These are phyloP conservation scores for Rafetus swinhoei DNA, from an alignment of 2,113 vertebrate genomes.

Conservation along the genomic window DNA sequence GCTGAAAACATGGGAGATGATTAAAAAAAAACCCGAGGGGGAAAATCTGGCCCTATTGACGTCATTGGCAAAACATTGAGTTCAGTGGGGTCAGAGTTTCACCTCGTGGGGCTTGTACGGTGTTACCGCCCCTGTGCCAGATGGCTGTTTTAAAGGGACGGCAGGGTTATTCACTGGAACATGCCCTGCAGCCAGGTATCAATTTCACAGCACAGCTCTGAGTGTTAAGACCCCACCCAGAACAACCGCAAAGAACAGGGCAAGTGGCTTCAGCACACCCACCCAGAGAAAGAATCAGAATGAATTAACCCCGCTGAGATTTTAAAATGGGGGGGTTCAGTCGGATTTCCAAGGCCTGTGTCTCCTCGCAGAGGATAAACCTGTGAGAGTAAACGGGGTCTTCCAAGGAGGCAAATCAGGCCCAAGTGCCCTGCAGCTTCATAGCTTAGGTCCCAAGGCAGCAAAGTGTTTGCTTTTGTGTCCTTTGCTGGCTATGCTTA, in stretches of 20 bases:
- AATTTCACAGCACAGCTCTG: too few species aligned
- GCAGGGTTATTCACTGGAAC: rapidly evolving
- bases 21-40: rapidly evolving
- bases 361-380: not conserved
- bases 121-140: not conserved
- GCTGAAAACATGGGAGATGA: rapidly evolving
- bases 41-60: not conserved
- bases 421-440: not conserved
- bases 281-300: not conserved
- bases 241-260: not conserved
- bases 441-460: not conserved
- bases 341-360: not conserved
- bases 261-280: not conserved
- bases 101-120: rapidly evolving
- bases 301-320: not conserved
- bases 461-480: not conserved
- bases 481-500: not conserved
- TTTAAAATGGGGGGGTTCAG: not conserved
- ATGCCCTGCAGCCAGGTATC: not conserved
- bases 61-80: rapidly evolving
- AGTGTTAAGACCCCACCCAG: too few species aligned
- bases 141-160: not conserved
- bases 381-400: not conserved
- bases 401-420: not conserved
- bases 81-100: not conserved